Evolutionary conservation across 2,888 invertebrate genomes (phyloP).

Genomic region (Apodemia duryi): DNA sequence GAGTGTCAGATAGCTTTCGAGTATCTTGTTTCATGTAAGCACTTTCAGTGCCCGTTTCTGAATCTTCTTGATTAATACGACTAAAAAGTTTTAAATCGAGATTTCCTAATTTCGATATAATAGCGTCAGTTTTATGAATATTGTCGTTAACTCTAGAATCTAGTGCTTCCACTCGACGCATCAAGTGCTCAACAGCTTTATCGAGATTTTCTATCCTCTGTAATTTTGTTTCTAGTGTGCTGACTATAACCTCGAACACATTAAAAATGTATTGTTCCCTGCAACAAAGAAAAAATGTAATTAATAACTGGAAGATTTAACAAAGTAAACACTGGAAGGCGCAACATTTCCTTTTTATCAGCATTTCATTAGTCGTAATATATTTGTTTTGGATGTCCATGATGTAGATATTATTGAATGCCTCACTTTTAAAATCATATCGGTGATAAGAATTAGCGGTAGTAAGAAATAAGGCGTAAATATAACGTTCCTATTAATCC

Average conservation of each 20-base stretch:
- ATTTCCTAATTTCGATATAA: constrained; percentile 86
- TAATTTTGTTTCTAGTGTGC: constrained; percentile 91
- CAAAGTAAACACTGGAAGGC: too few species aligned
- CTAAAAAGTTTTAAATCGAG: constrained; percentile 87
- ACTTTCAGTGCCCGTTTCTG: constrained; percentile 54
- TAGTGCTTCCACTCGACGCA: constrained; percentile 90
- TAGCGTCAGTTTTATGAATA: constrained; percentile 90
- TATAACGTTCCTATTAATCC: too few species aligned
- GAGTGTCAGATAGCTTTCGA: constrained; percentile 52
- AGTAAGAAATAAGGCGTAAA: too few species aligned
- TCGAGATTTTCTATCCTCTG: constrained; percentile 93
- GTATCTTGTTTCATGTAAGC: constrained; percentile 38
- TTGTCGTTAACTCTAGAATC: constrained; percentile 91
- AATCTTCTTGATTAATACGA: constrained; percentile 61
- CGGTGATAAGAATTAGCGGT: too few species aligned
- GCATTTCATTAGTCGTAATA: too few species aligned
- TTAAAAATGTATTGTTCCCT: constrained; percentile 93
- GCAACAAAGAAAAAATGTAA: constrained; percentile 62
- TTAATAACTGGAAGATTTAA: background rate
- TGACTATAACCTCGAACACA: constrained; percentile 93
- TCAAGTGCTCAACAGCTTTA: constrained; percentile 91
- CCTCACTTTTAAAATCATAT: too few species aligned
- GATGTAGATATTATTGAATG: too few species aligned
- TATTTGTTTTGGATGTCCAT: too few species aligned
- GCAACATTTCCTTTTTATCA: too few species aligned